phyloP scores from a whole-genome alignment of 1,140 invertebrate species.

The Drosophila pandora region DNA sequence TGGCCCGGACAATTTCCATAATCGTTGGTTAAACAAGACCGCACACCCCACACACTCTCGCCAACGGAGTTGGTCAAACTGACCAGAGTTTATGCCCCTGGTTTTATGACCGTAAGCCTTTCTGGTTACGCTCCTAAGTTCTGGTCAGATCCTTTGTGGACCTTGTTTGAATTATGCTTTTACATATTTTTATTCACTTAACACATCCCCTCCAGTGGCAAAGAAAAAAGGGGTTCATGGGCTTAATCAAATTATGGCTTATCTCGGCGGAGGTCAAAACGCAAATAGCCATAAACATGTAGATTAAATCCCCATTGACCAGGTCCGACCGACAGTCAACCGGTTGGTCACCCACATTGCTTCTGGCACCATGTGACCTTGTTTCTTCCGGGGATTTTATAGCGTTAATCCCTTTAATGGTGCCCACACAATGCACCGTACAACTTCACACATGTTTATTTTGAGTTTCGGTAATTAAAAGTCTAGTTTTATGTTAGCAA shows the following conservation, averaged over 20 bases:
- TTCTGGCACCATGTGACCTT: constrained; percentile 51
- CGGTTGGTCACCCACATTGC: constrained; percentile 41
- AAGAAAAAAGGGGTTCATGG: constrained; percentile 20
- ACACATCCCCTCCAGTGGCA: constrained; percentile 37
- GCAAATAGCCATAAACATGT: constrained; percentile 81
- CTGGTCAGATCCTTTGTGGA: constrained; percentile 31
- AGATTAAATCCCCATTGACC: constrained; percentile 66
- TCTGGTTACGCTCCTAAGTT: constrained; percentile 26
- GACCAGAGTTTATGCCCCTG: constrained; percentile 59
- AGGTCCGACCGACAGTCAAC: constrained; percentile 6
- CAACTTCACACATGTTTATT: constrained; percentile 44
- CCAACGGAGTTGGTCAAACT: constrained; percentile 50
- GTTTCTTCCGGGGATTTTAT: constrained; percentile 49
- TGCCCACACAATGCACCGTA: constrained; percentile 28
- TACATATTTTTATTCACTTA: constrained; percentile 83
- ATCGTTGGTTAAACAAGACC: constrained; percentile 79
- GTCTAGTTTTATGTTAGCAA: constrained; percentile 39
- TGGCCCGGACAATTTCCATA: constrained; percentile 70
- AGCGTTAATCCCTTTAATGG: constrained; percentile 48
- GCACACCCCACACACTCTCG: constrained; percentile 41
- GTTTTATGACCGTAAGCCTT: constrained; percentile 63
- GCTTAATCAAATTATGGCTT: constrained; percentile 81
- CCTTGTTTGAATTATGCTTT: constrained; percentile 76
- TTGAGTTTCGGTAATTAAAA: constrained; percentile 57
- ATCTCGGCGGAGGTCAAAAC: constrained; percentile 77